phyloP scores from a whole-genome alignment of 1,140 invertebrate species.

The Lanistes nyassanus region DNA sequence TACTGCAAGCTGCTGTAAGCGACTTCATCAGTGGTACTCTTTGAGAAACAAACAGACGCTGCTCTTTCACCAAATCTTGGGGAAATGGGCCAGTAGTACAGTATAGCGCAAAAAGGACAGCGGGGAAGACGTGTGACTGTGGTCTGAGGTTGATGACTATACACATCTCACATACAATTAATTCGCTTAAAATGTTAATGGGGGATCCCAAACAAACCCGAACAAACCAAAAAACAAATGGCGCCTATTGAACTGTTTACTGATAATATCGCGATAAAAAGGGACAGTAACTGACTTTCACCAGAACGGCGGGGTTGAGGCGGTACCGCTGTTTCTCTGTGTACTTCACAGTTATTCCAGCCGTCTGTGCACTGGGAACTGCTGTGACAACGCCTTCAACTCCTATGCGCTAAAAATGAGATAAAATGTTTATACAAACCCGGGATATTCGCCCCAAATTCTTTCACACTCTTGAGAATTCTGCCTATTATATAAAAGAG shows the following conservation, averaged over 20 bases:
- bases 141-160: not conserved
- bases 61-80: too few relatives aligned
- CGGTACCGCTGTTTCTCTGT: not conserved
- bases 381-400: not conserved
- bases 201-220: too few relatives aligned
- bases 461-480: not conserved
- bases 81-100: too few relatives aligned
- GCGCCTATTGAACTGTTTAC: too few relatives aligned
- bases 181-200: not conserved
- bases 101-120: too few relatives aligned
- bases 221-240: too few relatives aligned
- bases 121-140: too few relatives aligned
- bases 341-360: not conserved
- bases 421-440: not conserved
- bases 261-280: too few relatives aligned
- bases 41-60: too few relatives aligned
- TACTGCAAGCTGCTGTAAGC: too few relatives aligned
- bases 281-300: not conserved
- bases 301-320: conserved; percentile 6
- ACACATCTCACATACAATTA: not conserved
- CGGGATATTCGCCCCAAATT: not conserved
- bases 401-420: not conserved
- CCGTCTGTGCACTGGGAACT: not conserved
- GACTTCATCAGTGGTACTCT: too few relatives aligned
- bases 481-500: not conserved